These are phyloP conservation scores for Sesia apiformis DNA, from an alignment of 2,888 invertebrate genomes.

Conservation along the genomic window DNA sequence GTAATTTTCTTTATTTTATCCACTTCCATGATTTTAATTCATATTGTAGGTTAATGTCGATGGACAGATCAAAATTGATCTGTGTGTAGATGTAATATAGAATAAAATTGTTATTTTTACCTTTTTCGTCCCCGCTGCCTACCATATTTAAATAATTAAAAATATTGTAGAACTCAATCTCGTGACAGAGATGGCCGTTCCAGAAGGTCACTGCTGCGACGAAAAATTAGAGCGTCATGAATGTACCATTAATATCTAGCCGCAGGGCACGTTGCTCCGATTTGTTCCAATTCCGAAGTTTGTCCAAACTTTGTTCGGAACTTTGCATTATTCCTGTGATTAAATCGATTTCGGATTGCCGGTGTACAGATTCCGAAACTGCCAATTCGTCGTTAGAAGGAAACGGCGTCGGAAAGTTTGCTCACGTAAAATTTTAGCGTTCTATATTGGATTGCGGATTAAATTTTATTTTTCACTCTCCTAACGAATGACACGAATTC, in stretches of 20 bases:
- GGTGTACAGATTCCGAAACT: conserved; percentile 57
- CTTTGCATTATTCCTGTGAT: conserved; percentile 69
- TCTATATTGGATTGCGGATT: conserved; percentile 31
- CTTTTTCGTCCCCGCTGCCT: too few relatives aligned
- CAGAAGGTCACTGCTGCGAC: conserved; percentile 9
- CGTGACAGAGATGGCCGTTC: not conserved
- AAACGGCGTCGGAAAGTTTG: conserved; percentile 45
- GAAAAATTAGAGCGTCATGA: conserved; percentile 48
- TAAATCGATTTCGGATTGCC: conserved; percentile 70
- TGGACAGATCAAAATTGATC: too few relatives aligned
- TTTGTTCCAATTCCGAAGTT: conserved; percentile 67
- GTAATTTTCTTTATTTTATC: too few relatives aligned
- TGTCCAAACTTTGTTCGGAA: conserved; percentile 60
- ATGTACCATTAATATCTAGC: conserved; percentile 62
- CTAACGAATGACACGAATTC: too few relatives aligned
- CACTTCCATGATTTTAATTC: too few relatives aligned
- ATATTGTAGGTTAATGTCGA: too few relatives aligned
- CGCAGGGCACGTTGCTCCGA: conserved; percentile 61
- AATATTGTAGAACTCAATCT: too few relatives aligned
- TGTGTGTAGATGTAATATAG: too few relatives aligned
- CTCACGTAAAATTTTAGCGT: conserved; percentile 53
- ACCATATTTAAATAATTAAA: too few relatives aligned
- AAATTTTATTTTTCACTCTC: too few relatives aligned
- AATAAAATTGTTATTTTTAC: too few relatives aligned
- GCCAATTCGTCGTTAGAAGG: conserved; percentile 60